Conservation (phyloP, 1,140 invertebrate genomes). For the Scaptodrosophila lebanonensis region DNA sequence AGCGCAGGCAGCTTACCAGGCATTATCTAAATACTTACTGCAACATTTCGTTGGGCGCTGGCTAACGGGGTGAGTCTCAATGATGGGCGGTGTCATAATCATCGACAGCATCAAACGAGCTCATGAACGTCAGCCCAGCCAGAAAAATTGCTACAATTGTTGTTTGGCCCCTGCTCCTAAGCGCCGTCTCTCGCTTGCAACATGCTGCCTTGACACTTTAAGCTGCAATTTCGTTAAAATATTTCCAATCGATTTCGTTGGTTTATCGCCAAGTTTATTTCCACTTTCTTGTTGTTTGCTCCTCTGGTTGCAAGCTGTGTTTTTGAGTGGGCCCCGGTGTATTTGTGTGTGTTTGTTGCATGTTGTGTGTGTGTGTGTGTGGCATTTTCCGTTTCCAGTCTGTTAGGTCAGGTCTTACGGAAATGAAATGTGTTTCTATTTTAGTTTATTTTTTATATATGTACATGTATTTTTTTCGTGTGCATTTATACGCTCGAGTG, state of each 20-base stretch:
- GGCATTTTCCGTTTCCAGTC: conserved; percentile 50
- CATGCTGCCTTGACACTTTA: conserved; percentile 70
- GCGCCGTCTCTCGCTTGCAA: conserved; percentile 3
- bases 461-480: conserved; percentile 13
- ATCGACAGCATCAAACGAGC: conserved; percentile 46
- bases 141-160: conserved; percentile 33
- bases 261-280: conserved; percentile 74
- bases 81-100: conserved; percentile 52
- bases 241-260: conserved; percentile 75
- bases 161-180: not conserved
- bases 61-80: conserved; percentile 18
- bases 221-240: conserved; percentile 76
- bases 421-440: conserved; percentile 74
- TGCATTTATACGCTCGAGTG: conserved; percentile 62
- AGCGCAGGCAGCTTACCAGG: conserved; percentile 39
- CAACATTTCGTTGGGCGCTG: conserved; percentile 29
- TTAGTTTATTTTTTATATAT: conserved; percentile 46
- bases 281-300: conserved; percentile 61
- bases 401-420: conserved; percentile 60
- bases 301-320: conserved; percentile 10
- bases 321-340: not conserved
- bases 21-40: conserved; percentile 49
- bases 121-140: conserved; percentile 42
- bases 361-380: conserved; percentile 9
- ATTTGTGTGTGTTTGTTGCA: not conserved